phyloP scores from a whole-genome alignment of 2,113 vertebrate species.

The Sturnus vulgaris region DNA sequence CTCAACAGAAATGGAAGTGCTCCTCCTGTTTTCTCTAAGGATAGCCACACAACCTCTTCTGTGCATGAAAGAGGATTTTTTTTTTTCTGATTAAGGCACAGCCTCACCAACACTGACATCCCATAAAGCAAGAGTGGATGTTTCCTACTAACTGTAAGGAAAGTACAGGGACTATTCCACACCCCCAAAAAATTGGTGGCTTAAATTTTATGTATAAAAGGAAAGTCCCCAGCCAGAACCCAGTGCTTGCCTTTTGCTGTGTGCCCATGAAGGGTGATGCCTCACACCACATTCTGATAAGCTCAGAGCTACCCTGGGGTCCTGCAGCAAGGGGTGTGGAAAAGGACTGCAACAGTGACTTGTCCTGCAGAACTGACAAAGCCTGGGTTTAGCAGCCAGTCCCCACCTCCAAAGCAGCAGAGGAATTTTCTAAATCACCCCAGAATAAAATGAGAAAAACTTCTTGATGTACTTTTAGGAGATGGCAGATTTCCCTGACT shows the following conservation, averaged over 20 bases:
- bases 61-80: neutral
- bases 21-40: neutral
- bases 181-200: neutral
- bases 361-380: neutral
- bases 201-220: neutral
- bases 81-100: neutral
- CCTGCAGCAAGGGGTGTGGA: rapidly evolving
- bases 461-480: neutral
- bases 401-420: neutral
- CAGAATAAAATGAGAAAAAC: neutral
- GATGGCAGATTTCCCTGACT: neutral
- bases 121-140: neutral
- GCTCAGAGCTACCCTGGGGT: neutral
- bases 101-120: neutral
- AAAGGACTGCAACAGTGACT: rapidly evolving
- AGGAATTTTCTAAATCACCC: neutral
- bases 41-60: neutral
- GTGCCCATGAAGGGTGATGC: neutral
- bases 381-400: neutral
- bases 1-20: neutral
- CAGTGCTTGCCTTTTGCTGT: neutral
- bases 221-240: neutral
- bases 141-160: neutral
- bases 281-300: neutral
- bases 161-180: neutral